Evolutionary conservation across 2,888 invertebrate species (phyloP).

Genomic region (Marasmarcha lunaedactyla): DNA sequence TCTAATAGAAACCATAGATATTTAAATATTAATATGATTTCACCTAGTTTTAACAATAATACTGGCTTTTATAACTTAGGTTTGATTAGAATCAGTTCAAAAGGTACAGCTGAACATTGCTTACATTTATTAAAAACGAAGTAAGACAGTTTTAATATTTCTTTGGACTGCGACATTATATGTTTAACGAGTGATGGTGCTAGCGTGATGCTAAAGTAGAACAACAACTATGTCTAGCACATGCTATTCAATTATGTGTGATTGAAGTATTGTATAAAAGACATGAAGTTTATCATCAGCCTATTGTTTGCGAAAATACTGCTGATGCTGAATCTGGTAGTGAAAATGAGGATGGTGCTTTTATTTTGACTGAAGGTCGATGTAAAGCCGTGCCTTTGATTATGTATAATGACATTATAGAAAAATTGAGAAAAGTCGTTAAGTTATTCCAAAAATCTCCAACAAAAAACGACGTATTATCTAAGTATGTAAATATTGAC

Average conservation of each 20-base stretch:
- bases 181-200: not conserved
- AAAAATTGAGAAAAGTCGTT: not conserved
- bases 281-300: not conserved
- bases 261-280: conserved; percentile 1
- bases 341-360: not conserved
- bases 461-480: not conserved
- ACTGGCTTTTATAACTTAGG: not conserved
- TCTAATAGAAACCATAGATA: not conserved
- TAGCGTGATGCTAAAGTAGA: not conserved
- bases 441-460: not conserved
- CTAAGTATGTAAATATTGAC: too few species aligned
- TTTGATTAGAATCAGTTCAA: not conserved
- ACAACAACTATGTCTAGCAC: not conserved
- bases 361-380: not conserved
- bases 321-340: not conserved
- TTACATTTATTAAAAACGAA: not conserved
- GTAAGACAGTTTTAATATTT: not conserved
- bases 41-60: not conserved
- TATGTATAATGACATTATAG: not conserved
- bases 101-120: conserved; percentile 2
- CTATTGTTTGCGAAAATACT: not conserved
- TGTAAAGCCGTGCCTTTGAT: not conserved
- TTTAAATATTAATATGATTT: not conserved
- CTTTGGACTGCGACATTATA: not conserved
- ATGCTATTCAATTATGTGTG: not conserved